Evolutionary conservation across 2,797 vertebrate genomes (phyloP), one percentile per base, ranked within the genome.

Genomic region (Sebastes goodei): DNA sequence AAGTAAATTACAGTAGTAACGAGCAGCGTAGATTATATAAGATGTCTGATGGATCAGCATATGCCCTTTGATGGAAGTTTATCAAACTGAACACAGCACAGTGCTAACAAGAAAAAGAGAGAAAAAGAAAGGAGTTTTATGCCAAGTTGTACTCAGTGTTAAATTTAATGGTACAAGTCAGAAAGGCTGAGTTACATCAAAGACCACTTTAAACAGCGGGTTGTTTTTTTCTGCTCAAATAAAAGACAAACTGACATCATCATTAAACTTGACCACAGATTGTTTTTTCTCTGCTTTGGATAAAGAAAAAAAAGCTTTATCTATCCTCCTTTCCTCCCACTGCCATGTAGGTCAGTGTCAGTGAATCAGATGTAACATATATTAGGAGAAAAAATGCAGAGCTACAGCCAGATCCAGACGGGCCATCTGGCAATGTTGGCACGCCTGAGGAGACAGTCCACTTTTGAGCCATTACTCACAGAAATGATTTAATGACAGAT

Each of bases 181-280:
- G 75, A 86, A 80, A 79, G 78, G 63, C 81, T 84, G 79, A 81
- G 83, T 76, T 21, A 80, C 84, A 90, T 93, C 82, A 94, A 92
- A 92, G 82, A 20, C 35, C 32, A 83, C 80, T 89, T 91, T 79
- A 90, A 88, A 87, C 71, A 49, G 78, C 12, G 62, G 87, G 64
- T 72, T 85, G 80, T 83, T 88, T 83, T 63, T 81, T 85, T 69
- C 77, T 68, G 71, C 87, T 82, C 71, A 82, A 89, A 89, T 87
- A 91, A 92, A 91, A 91, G 78, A 81, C 79, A 56, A 92, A 91
- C 89, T 90, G 86, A 86, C 89, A 85, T 88, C 86, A 78, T 84
- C 81, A 60, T 92, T 89, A 91, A 89, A 89, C 74, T 84, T 90
- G 85, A 86, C 76, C 79, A 71, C 69, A 64, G 79, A 86, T 65